Percentiles rank a stretch among this genome's conserved stretches.
Evolutionary conservation across 2,113 vertebrate genomes (phyloP).

Genomic region (Aspidoscelis tigris): DNA sequence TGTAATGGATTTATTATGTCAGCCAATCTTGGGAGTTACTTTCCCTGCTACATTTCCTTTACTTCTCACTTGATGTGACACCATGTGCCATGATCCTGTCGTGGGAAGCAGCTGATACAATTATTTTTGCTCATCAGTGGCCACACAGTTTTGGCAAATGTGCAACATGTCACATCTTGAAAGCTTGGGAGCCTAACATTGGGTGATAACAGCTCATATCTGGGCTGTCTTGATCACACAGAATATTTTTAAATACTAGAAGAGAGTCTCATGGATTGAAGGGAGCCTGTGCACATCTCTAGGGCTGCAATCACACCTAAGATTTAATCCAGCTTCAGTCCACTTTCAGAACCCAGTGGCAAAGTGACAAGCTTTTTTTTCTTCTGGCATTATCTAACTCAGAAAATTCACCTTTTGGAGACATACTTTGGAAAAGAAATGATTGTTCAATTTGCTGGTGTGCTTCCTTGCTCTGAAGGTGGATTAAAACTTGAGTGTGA

Average conservation of each 20-base stretch:
- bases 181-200: background rate
- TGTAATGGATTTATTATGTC: conserved; percentile 21
- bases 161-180: background rate
- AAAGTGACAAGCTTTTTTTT: too few relatives aligned
- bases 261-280: too few relatives aligned
- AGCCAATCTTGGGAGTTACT: background rate
- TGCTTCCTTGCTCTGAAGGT: too few relatives aligned
- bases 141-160: background rate
- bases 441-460: too few relatives aligned
- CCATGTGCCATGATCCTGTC: background rate
- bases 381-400: too few relatives aligned
- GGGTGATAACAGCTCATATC: background rate
- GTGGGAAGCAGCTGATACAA: background rate
- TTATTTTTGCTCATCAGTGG: background rate
- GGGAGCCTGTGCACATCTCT: too few relatives aligned
- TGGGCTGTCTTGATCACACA: background rate
- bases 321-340: too few relatives aligned
- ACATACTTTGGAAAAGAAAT: too few relatives aligned
- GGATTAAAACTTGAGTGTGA: too few relatives aligned
- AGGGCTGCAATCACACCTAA: too few relatives aligned
- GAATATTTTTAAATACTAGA: background rate
- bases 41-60: background rate
- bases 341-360: too few relatives aligned
- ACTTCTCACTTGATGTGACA: conserved; percentile 13
- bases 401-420: too few relatives aligned